These are phyloP conservation scores for Neoaliturus tenellus DNA, from an alignment of 2,888 invertebrate species.

Conservation along the genomic window DNA sequence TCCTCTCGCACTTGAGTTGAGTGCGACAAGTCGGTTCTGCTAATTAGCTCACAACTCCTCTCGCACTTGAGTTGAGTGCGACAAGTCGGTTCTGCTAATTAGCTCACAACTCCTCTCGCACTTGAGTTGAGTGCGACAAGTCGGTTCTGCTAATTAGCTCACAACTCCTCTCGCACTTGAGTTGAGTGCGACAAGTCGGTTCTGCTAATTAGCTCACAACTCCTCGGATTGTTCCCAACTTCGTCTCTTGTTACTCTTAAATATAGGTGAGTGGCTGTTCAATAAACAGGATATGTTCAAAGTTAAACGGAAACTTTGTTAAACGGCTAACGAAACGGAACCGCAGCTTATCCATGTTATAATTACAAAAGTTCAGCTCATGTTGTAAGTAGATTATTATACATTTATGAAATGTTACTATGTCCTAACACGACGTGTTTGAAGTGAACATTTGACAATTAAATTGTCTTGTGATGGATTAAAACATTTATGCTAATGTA, in stretches of 20 bases:
- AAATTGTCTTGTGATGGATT: too few species aligned
- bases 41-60: background rate
- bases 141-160: background rate
- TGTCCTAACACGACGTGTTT: too few species aligned
- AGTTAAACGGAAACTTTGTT: background rate
- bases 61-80: background rate
- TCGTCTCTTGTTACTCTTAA: background rate
- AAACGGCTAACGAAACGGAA: too few species aligned
- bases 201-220: conserved; percentile 6
- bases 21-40: conserved; percentile 14
- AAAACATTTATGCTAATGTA: too few species aligned
- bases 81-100: conserved; percentile 10
- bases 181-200: conserved; percentile 4
- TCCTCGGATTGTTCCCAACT: conserved; percentile 13
- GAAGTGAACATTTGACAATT: too few species aligned
- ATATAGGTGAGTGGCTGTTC: background rate
- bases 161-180: background rate
- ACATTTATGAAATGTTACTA: too few species aligned
- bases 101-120: background rate
- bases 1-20: background rate
- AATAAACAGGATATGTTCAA: background rate
- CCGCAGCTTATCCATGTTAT: too few species aligned
- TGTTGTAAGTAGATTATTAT: too few species aligned
- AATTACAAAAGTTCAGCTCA: too few species aligned
- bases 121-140: background rate